Conservation (phyloP, 2,888 invertebrate species). For the Ernsta delagoae region DNA sequence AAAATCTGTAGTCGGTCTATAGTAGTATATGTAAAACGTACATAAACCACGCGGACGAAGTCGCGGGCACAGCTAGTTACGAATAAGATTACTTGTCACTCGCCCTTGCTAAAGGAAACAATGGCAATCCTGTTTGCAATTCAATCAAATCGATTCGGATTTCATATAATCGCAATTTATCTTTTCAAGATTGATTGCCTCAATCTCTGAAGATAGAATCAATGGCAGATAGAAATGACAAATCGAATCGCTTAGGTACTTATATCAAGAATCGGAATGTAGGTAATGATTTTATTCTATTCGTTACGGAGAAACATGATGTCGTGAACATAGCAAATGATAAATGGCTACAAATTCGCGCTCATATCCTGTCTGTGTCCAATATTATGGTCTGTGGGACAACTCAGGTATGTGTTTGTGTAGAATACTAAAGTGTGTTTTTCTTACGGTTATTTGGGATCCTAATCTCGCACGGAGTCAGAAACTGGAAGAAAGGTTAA, state of each 20-base stretch:
- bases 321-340: background rate
- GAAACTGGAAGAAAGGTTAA: background rate
- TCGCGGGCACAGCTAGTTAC: no score
- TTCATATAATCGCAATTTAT: background rate
- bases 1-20: no score
- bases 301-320: conserved; percentile 2
- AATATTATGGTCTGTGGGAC: background rate
- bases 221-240: conserved; percentile 2
- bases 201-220: background rate
- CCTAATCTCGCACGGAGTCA: conserved; percentile 1
- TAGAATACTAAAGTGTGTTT: background rate
- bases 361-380: background rate
- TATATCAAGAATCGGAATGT: background rate
- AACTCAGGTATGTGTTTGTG: background rate
- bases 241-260: background rate
- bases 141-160: background rate
- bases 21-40: no score
- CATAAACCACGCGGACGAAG: no score
- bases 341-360: background rate
- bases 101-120: no score
- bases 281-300: conserved; percentile 15
- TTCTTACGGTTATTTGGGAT: background rate
- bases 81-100: no score
- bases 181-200: background rate
- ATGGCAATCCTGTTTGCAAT: background rate